These are phyloP conservation scores for Chascanopsetta lugubris DNA, from an alignment of 2,113 vertebrate genomes.

Conservation along the genomic window DNA sequence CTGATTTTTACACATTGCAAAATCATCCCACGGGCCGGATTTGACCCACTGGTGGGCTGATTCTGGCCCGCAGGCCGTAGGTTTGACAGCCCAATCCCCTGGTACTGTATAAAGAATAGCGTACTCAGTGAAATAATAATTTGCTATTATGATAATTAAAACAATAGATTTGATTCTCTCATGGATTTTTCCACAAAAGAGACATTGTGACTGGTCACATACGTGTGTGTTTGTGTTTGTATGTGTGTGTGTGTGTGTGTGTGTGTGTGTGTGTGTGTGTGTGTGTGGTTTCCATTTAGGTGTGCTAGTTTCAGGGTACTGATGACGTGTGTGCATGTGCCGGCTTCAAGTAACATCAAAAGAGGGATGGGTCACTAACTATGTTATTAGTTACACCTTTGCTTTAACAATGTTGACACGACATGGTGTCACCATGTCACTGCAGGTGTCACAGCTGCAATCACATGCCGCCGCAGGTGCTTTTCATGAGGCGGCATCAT, in stretches of 20 bases:
- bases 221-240: too few relatives aligned
- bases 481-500: background rate
- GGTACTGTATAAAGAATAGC: too few relatives aligned
- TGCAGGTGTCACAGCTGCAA: background rate
- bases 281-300: background rate
- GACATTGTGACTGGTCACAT: background rate
- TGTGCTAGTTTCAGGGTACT: conserved; percentile 2
- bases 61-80: too few relatives aligned
- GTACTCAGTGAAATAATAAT: too few relatives aligned
- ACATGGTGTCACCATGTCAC: conserved; percentile 9
- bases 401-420: background rate
- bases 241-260: too few relatives aligned
- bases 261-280: too few relatives aligned
- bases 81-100: too few relatives aligned
- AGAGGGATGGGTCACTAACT: background rate
- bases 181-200: background rate
- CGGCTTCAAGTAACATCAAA: background rate
- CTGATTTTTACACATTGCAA: too few relatives aligned
- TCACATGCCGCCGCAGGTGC: conserved; percentile 1
- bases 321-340: background rate
- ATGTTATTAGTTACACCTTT: conserved; percentile 5
- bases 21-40: too few relatives aligned
- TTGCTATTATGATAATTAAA: too few relatives aligned
- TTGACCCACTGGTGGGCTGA: too few relatives aligned
- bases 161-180: too few relatives aligned